These are phyloP conservation scores for Oligia fasciuncula DNA, from an alignment of 2,888 invertebrate genomes.

Conservation along the genomic window DNA sequence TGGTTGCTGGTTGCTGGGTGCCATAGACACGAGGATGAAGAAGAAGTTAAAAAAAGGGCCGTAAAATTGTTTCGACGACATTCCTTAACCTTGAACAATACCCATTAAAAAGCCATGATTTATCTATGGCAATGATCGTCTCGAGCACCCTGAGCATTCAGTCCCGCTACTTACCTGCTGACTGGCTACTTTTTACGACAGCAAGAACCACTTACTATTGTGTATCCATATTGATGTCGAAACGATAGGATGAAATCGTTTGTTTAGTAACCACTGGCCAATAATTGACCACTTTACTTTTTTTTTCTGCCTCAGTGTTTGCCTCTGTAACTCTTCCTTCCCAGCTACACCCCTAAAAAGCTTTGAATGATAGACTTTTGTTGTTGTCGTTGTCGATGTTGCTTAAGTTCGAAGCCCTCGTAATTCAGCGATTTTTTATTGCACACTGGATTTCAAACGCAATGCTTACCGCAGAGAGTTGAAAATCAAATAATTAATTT, in stretches of 20 bases:
- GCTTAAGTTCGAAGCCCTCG: neutral
- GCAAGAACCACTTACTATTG: neutral
- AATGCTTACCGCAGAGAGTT: neutral
- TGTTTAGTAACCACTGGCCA: neutral
- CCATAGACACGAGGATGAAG: neutral
- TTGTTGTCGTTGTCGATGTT: too few relatives aligned
- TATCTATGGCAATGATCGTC: neutral
- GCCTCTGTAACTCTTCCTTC: neutral
- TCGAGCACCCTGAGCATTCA: neutral
- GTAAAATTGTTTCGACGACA: neutral
- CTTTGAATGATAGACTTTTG: neutral
- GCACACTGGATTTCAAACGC: neutral
- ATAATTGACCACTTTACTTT: neutral
- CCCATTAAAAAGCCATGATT: neutral
- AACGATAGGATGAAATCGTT: neutral
- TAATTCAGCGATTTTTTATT: neutral
- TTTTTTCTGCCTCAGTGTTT: neutral
- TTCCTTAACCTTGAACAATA: neutral
- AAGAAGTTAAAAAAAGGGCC: neutral
- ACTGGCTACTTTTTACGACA: neutral
- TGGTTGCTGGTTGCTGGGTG: too few relatives aligned
- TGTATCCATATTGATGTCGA: neutral
- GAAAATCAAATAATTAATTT: neutral
- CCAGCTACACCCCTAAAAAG: neutral
- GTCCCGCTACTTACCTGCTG: neutral